These are phyloP conservation scores for Idris sp. DNA, from an alignment of 1,140 invertebrate species.

Conservation along the genomic window DNA sequence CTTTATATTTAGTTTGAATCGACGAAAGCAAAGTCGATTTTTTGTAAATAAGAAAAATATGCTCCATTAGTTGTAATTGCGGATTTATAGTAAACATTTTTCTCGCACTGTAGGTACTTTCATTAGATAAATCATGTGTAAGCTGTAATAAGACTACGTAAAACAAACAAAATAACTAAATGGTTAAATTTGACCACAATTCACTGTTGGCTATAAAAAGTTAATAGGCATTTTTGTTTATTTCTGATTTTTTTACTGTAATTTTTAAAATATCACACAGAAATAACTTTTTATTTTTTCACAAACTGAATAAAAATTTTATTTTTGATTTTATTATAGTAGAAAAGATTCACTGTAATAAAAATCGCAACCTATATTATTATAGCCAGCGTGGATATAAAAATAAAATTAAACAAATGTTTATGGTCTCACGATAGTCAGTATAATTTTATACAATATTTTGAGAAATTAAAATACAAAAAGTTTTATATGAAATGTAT, in stretches of 20 bases:
- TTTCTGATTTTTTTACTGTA: background rate
- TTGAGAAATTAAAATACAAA: too few relatives aligned
- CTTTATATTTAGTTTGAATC: constrained; percentile 27
- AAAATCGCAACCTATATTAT: background rate
- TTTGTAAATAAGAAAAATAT: constrained; percentile 38
- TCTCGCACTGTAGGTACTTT: constrained; percentile 21
- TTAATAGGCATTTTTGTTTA: background rate
- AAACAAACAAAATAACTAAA: constrained; percentile 2
- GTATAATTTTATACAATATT: constrained; percentile 13
- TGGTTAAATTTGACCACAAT: too few relatives aligned
- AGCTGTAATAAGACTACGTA: too few relatives aligned
- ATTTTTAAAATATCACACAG: background rate
- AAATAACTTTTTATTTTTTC: background rate
- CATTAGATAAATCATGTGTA: constrained; percentile 37
- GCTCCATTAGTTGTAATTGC: constrained; percentile 32
- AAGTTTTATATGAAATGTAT: too few relatives aligned
- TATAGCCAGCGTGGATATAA: constrained; percentile 6
- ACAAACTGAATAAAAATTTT: background rate
- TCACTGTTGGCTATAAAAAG: background rate
- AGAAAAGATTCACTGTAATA: too few relatives aligned
- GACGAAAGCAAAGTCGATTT: constrained; percentile 20
- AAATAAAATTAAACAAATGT: constrained; percentile 5
- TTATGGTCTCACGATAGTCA: constrained; percentile 43
- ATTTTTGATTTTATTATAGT: background rate
- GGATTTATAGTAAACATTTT: constrained; percentile 15